These are phyloP conservation scores for Achroia grisella DNA, from an alignment of 1,140 invertebrate genomes.

Conservation along the genomic window DNA sequence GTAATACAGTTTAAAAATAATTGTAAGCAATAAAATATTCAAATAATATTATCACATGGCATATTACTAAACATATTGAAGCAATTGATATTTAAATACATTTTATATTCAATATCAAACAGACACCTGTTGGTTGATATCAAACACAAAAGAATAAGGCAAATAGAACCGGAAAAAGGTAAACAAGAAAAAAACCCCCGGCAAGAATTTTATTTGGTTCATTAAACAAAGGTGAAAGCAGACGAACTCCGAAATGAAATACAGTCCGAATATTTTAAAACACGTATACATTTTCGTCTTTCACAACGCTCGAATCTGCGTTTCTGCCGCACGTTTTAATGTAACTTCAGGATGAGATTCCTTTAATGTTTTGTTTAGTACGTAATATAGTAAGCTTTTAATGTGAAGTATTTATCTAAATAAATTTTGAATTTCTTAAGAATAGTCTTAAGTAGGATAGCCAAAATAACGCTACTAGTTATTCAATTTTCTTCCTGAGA, in stretches of 20 bases:
- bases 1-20: neutral
- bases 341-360: too few species aligned
- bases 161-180: conserved; percentile 10
- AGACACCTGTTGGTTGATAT: conserved; percentile 3
- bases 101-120: neutral
- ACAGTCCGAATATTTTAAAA: conserved; percentile 1
- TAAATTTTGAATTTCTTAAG: too few species aligned
- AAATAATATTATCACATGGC: neutral
- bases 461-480: too few species aligned
- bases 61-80: neutral
- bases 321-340: too few species aligned
- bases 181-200: conserved; percentile 18
- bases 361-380: too few species aligned
- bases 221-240: conserved; percentile 21
- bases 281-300: too few species aligned
- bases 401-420: too few species aligned
- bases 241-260: conserved; percentile 11
- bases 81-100: too few species aligned
- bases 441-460: too few species aligned
- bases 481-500: too few species aligned
- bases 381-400: too few species aligned
- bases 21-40: neutral
- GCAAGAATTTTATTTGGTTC: conserved; percentile 23
- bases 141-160: conserved; percentile 5
- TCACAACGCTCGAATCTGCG: too few species aligned